A percentile compares a stretch with the other conserved stretches of the same genome.
These are phyloP conservation scores for Odontomachus brunneus DNA, from an alignment of 1,140 invertebrate genomes.

Conservation along the genomic window DNA sequence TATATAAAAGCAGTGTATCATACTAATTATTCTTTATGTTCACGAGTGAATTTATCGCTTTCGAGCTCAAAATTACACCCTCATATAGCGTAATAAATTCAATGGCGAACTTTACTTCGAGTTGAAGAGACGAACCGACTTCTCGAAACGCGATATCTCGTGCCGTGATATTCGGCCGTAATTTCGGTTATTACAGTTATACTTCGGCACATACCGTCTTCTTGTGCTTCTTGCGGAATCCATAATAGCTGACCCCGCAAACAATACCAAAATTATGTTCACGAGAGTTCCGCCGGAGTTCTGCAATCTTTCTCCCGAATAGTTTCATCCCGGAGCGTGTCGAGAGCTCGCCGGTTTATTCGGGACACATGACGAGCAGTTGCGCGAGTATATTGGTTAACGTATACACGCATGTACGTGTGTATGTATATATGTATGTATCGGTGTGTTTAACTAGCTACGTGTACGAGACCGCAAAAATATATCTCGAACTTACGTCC, in stretches of 20 bases:
- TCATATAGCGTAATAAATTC: slow-evolving; percentile 13
- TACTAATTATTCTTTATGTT: no score
- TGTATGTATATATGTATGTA: slow-evolving; percentile 32
- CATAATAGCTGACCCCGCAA: slow-evolving; percentile 80
- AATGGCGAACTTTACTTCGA: slow-evolving; percentile 3
- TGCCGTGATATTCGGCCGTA: slow-evolving; percentile 70
- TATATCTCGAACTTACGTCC: slow-evolving; percentile 68
- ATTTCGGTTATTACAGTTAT: slow-evolving; percentile 80
- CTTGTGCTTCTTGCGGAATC: slow-evolving; percentile 79
- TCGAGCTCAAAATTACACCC: not conserved
- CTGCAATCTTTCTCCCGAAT: slow-evolving; percentile 78
- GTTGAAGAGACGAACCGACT: not conserved
- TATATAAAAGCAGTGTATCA: no score
- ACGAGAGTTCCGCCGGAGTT: slow-evolving; percentile 83
- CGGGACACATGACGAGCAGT: slow-evolving; percentile 79
- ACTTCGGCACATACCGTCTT: slow-evolving; percentile 65
- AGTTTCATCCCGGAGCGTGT: slow-evolving; percentile 72
- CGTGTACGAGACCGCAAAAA: slow-evolving; percentile 47
- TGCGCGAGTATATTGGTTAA: slow-evolving; percentile 36
- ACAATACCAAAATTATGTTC: slow-evolving; percentile 85
- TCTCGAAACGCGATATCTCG: slow-evolving; percentile 7
- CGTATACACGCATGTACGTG: not conserved
- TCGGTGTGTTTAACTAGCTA: slow-evolving; percentile 1
- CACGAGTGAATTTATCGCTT: not conserved
- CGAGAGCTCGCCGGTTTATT: slow-evolving; percentile 79